A percentile compares a stretch with the other conserved stretches of the same genome.
Evolutionary conservation across 2,113 vertebrate genomes (phyloP).

Genomic region (Nothocercus julius): DNA sequence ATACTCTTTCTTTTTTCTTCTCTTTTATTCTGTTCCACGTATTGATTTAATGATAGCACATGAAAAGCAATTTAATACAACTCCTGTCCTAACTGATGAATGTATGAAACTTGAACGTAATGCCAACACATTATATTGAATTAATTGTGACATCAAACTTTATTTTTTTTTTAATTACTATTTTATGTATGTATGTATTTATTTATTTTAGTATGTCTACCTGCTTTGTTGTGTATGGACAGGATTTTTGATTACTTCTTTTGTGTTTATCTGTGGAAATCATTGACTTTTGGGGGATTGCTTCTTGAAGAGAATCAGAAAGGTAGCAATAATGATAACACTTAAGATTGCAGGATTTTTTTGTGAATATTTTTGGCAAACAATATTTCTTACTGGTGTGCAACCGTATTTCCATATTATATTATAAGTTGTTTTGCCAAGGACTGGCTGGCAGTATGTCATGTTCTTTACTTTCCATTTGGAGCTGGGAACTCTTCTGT

Average conservation of each 20-base stretch:
- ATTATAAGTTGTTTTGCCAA: slow-evolving; percentile 42
- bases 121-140: neutral
- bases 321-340: neutral
- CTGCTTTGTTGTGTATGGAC: neutral
- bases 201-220: neutral
- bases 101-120: neutral
- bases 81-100: neutral
- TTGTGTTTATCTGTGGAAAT: neutral
- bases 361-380: slow-evolving; percentile 10
- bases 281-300: neutral
- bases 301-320: neutral
- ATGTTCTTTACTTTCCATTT: slow-evolving; percentile 34
- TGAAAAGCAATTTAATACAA: neutral
- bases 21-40: neutral
- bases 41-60: neutral
- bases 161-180: neutral
- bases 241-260: neutral
- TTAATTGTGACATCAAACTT: neutral
- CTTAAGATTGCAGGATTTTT: neutral
- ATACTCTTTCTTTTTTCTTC: neutral
- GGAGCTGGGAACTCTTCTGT: neutral
- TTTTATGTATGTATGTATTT: too few relatives aligned
- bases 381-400: neutral
- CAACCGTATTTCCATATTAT: slow-evolving; percentile 5
- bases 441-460: slow-evolving; percentile 31